A percentile compares a stretch with the other conserved stretches of the same genome.
phyloP scores from a whole-genome alignment of 2,888 invertebrate genomes.

The Callosobruchus maculatus region DNA sequence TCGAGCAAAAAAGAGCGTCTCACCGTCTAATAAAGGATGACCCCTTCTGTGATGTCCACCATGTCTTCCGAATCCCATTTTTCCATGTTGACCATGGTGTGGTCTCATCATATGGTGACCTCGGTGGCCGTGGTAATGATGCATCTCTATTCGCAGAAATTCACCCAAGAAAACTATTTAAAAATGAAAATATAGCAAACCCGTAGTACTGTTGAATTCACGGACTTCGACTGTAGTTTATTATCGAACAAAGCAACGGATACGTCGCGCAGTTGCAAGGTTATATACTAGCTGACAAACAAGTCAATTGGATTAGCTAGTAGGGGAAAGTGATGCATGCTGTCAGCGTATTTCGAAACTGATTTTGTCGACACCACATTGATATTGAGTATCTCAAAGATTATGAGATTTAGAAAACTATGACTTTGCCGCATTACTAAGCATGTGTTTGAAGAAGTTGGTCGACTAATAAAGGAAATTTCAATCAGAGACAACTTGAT shows the following conservation, averaged over 20 bases:
- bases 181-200: neutral
- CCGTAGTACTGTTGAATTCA: neutral
- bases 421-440: too few relatives aligned
- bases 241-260: neutral
- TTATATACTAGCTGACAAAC: neutral
- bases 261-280: neutral
- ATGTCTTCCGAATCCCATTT: neutral
- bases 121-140: neutral
- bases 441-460: too few relatives aligned
- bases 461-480: too few relatives aligned
- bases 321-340: neutral
- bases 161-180: neutral
- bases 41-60: neutral
- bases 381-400: too few relatives aligned
- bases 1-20: neutral
- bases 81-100: neutral
- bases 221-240: neutral
- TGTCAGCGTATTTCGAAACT: neutral
- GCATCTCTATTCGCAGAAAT: neutral
- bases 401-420: too few relatives aligned
- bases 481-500: too few relatives aligned
- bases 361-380: too few relatives aligned
- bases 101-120: neutral
- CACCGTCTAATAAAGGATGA: neutral
- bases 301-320: neutral